phyloP scores from a whole-genome alignment of 1,140 invertebrate species.

The Cyclargus thomasi region DNA sequence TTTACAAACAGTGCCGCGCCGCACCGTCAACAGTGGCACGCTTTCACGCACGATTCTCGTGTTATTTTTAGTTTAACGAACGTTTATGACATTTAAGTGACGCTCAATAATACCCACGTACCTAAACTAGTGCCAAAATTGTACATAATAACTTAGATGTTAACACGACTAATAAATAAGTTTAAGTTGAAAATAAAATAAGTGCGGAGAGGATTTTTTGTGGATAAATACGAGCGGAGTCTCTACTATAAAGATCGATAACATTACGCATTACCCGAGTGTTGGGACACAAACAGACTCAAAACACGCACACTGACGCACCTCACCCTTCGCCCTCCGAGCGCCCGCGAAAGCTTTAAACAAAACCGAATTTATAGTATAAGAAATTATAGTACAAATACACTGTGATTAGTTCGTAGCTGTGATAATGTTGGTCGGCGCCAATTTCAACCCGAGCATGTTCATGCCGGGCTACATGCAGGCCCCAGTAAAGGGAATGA shows the following conservation, averaged over 20 bases:
- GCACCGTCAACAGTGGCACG: constrained; percentile 45
- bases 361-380: constrained; percentile 70
- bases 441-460: constrained; percentile 53
- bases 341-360: constrained; percentile 63
- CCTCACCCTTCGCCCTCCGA: constrained; percentile 44
- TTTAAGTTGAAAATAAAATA: constrained; percentile 29
- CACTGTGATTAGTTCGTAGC: constrained; percentile 48
- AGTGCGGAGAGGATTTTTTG: constrained; percentile 25
- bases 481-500: constrained; percentile 33
- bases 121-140: constrained; percentile 48
- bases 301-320: constrained; percentile 48
- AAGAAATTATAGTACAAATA: constrained; percentile 63
- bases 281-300: constrained; percentile 50
- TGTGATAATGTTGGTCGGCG: constrained; percentile 51
- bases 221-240: constrained; percentile 41
- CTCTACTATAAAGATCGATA: constrained; percentile 70
- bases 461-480: constrained; percentile 53
- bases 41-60: constrained; percentile 16
- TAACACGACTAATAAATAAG: constrained; percentile 22
- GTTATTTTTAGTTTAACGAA: constrained; percentile 9
- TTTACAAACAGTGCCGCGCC: constrained; percentile 68
- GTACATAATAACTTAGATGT: constrained; percentile 29
- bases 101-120: constrained; percentile 36
- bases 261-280: constrained; percentile 68
- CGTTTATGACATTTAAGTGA: constrained; percentile 21